Conservation (phyloP, 2,888 invertebrate genomes). For the Drosophila suboccidentalis region DNA sequence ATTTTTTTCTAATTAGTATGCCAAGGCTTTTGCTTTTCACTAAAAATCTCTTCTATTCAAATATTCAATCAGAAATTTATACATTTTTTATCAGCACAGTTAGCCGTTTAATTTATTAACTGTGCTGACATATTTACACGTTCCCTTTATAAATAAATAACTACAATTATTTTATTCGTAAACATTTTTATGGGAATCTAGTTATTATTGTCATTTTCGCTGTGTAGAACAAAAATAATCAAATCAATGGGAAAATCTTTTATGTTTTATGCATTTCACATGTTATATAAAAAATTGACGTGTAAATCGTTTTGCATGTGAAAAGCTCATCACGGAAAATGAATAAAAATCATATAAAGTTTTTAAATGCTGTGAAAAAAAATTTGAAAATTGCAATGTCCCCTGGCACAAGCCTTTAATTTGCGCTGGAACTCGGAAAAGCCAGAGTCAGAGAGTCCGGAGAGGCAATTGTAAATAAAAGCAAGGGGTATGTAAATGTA, state of each 20-base stretch:
- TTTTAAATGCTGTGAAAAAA: constrained; percentile 28
- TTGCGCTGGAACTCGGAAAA: constrained; percentile 9
- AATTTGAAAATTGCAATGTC: constrained; percentile 17
- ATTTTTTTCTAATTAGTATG: no score
- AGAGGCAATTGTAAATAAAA: neutral
- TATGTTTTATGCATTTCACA: constrained; percentile 47
- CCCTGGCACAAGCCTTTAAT: constrained; percentile 26
- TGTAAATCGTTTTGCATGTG: constrained; percentile 52
- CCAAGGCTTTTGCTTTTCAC: no score
- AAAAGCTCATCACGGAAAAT: constrained; percentile 50
- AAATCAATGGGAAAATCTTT: constrained; percentile 59
- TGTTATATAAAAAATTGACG: constrained; percentile 37
- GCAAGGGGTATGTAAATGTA: neutral
- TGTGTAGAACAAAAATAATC: constrained; percentile 26
- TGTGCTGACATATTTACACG: constrained; percentile 6
- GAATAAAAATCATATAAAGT: constrained; percentile 54
- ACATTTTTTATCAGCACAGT: constrained; percentile 2
- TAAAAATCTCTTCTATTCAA: neutral
- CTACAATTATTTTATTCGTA: neutral
- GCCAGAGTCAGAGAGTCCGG: constrained; percentile 13
- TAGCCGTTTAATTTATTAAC: constrained; percentile 11
- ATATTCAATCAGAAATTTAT: neutral
- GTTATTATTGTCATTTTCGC: constrained; percentile 22
- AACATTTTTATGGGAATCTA: neutral
- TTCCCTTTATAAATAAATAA: constrained; percentile 12